Evolutionary conservation across 2,888 invertebrate species (phyloP), one percentile per base, ranked within the genome.

Genomic region (Tryphoninae sp.): DNA sequence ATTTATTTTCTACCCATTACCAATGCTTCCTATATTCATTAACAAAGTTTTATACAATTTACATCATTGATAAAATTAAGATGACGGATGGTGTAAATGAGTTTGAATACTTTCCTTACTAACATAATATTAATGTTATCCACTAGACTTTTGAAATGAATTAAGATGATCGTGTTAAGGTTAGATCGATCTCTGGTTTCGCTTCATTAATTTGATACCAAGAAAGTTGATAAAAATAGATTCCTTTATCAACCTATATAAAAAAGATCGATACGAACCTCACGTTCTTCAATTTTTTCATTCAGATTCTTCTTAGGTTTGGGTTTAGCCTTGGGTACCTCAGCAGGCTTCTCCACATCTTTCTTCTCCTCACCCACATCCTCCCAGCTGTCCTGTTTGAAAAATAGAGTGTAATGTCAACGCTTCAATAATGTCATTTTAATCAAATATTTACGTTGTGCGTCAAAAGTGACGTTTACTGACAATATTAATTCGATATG

Each of bases 321-420:
- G 61, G 95, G 91, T 88, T 95, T 94, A 19, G 94, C 93, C 88
- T 95, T 94, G 83, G 94, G 93, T 71, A 89, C 91, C 86, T 94
- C 93, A 82, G 95, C 94, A 93, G 94, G 86, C 89, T 95, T 95
- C 85, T 96, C 95, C 87, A 95, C 95, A 89, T 95, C 96, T 89
- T 96, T 96, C 88, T 96, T 96, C 88, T 97, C 97, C 89, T 95
- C 95, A 86, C 97, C 96, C 59, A 96, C 97, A 93, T 97, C 97
- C 91, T 98, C 98, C 98, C 98, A 98, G 92, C 96, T 97, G 90
- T 98, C 98, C 98, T 98, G 92, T 88, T 84, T 67, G 62, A 8
- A 40, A 53, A 71, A 11, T 88, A 85, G 59, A 55, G 40, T 53
- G 16, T 11, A 67, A 67, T 59, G 9, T 2, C 11, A 45, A 45